These are phyloP conservation scores for Pristionchus fissidentatus DNA, from an alignment of 2,888 invertebrate species.

Conservation along the genomic window DNA sequence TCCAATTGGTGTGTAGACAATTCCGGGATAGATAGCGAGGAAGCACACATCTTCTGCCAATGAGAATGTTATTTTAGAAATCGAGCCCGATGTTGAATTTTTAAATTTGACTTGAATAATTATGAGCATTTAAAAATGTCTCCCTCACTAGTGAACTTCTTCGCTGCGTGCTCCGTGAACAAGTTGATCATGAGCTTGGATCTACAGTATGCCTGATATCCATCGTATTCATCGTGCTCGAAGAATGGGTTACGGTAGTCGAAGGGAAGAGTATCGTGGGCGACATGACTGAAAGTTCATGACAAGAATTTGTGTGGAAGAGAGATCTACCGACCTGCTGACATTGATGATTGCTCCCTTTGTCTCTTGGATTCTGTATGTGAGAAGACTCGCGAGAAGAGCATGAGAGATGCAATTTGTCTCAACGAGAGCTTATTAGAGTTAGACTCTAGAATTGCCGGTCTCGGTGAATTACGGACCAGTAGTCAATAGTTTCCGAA, in stretches of 20 bases:
- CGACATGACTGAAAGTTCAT: background rate
- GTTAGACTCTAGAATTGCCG: background rate
- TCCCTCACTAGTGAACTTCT: background rate
- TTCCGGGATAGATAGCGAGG: constrained; percentile 35
- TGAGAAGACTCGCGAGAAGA: background rate
- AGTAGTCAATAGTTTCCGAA: too few species aligned
- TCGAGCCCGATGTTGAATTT: too few species aligned
- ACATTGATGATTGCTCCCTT: constrained; percentile 40
- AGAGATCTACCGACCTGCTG: constrained; percentile 20
- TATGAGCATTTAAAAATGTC: too few species aligned
- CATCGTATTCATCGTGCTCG: background rate
- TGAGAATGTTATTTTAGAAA: background rate
- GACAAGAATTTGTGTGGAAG: background rate
- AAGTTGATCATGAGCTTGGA: constrained; percentile 37
- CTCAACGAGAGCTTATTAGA: background rate
- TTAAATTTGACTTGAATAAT: too few species aligned
- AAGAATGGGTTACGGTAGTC: background rate
- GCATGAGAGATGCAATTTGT: constrained; percentile 14
- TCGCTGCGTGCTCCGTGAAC: background rate
- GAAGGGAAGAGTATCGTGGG: background rate
- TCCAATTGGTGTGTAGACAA: constrained; percentile 43
- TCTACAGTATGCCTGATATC: constrained; percentile 45
- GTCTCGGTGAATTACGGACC: background rate
- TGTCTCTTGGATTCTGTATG: background rate
- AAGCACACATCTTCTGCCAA: constrained; percentile 7